Evolutionary conservation across 2,888 invertebrate species (phyloP), one percentile per base, ranked within the genome.

Genomic region (Ditylenchus weischeri): DNA sequence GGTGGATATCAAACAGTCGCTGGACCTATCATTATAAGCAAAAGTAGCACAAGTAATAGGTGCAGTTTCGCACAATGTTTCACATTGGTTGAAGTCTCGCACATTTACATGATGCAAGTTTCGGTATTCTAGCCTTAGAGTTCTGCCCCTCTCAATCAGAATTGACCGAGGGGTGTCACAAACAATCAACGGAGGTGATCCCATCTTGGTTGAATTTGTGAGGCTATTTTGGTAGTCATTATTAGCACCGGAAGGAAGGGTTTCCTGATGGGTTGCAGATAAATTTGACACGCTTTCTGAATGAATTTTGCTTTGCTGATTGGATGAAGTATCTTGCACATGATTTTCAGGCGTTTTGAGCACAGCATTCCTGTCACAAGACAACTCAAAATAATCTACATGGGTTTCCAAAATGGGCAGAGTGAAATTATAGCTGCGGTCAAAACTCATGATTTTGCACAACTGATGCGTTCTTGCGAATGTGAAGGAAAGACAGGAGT

Each of bases 341-440:
- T 15, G 13, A 43, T 15, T 43, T 43, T 43, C 43, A 6, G 43
- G 43, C 1, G 43, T 15, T 7, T 58, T 36, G 18, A 68, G 57
- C 35, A 73, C 65, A 23, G 51, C 68, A 23, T 64, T 54, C 18
- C 72, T 51, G 15, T 65, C 66, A 43, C 78, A 78, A n/a, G 76
- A 67, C 57, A 77, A 57, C 57, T 79, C 79, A 64, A 74, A 78
- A 48, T 69, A 78, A 60, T 79, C 79, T 23, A 70, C 70, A 65
- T 73, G 73, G 38, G 74, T 74, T 57, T 78, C 77, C 35, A 69
- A 51, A 15, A 72, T 62, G 2, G 62, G 35, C 18, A 54, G 54
- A n/a, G 72, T 69, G 21, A 57, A 54, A 11, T 48, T 23, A n/a
- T 65, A 48, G n/a, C 21, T 47, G 11, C 75, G 64, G 50, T 65